Base-by-base conservation (phyloP, 2,797 vertebrate genomes). In the Scolopax rusticola region DNA sequence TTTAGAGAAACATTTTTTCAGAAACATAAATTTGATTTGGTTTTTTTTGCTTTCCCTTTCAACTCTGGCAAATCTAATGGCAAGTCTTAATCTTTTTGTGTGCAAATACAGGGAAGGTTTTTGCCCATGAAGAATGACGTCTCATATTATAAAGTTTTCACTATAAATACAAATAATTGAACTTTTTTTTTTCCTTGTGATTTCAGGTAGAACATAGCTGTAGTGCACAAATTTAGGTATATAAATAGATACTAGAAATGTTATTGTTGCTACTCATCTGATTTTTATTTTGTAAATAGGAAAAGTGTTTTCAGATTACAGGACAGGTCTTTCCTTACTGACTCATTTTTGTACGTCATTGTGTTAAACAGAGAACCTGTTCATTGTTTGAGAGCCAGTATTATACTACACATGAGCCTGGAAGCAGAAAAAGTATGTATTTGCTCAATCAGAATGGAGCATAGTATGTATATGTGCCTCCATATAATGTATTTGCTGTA, bases 31-130 rank as follows among this genome's bases (percentile, higher is more conserved):
- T 43, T 75, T 75, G 28, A 15, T 59, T 82, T 36, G 56, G 87
- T 30, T 30, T 36, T 83, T 83, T 80, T 86, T 60, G 12, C 32
- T 53, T 74, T 69, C 27, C 8, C 8, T 65, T 89, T 71, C n/a
- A 68, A 32, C n/a, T 65, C 43, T 40, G 28, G 11, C 43, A 63
- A 67, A 20, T 24, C 17, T 11, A 30, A 68, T 30, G 18, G 15
- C 28, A 54, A 50, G 59, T 53, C 28, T 83, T 71, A 41, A 50
- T 73, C 33, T 73, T n/a, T 23, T 43, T 41, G 4, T 64, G 41
- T 45, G 30, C 23, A 2, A 53, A 8, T 38, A 48, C 30, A 32
- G 16, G 30, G 23, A 50, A 16, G 0, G 0, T 2, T 21, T 67
- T 54, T 30, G 6, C 15, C 28, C 7, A 11, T 40, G 13, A 40